Base-by-base conservation (phyloP, 2,113 vertebrate species). In the Collichthys lucidus region DNA sequence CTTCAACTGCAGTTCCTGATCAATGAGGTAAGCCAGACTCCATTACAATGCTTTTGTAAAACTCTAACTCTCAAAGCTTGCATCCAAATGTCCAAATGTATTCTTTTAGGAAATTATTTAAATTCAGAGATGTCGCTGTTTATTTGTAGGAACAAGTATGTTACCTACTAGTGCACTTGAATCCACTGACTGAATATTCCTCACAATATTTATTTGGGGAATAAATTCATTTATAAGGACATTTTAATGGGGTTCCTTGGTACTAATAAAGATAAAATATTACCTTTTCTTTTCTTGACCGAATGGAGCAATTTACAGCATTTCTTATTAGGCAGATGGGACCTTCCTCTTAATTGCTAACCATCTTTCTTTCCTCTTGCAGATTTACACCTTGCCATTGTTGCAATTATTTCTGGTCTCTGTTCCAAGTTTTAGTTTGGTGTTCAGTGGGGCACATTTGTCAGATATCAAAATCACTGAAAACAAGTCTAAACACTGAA, bases 1-100 rank as follows among this genome's bases (percentile, higher is more conserved):
- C 94, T 98, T 62, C 98, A 99, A 80, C 97, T 99, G 62, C 97
- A 98, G 92, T 99, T 99, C 92, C 96, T 99, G 89, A 97, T 99
- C 92, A 99, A 99, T 82, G 98, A 99, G 97, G 98, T 99, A 96
- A 97, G 96, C 0, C 24, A 35, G 5, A 24, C 44, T 53, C 46
- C n/a, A 11, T 56, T 0, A n/a, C 20, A 64, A 8, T 40, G 35
- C 35, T 40, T 40, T 8, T 9, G 35, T 40, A 9, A 40, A 40
- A 35, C 35, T 35, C 35, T 35, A 8, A 35, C 35, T 35, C 35
- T 35, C 8, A 35, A 35, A 35, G 35, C 35, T 8, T 35, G 35
- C 35, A 35, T 35, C 35, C 35, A 35, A 35, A 40, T 40, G n/a
- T 59, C 15, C 40, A 46, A 19, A 26, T 7, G 42, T 47, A 29